Evolutionary conservation across 1,140 invertebrate species (phyloP).

Genomic region (Bombus turneri): DNA sequence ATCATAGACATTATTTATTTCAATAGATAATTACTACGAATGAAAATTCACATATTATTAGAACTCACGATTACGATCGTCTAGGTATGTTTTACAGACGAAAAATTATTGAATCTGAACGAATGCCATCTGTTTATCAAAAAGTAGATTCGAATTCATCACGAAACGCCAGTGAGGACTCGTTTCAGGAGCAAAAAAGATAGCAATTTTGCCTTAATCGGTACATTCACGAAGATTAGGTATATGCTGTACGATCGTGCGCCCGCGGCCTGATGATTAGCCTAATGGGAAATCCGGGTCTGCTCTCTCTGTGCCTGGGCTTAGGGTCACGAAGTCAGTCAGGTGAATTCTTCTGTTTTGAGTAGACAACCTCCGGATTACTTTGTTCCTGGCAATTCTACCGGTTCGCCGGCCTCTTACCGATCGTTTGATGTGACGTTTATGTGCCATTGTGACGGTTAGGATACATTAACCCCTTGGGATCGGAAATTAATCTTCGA

Average conservation of each 20-base stretch:
- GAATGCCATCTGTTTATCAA: no score
- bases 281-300: slow-evolving; percentile 63
- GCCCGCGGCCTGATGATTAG: slow-evolving; percentile 57
- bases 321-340: slow-evolving; percentile 61
- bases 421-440: slow-evolving; percentile 13
- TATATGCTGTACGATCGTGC: slow-evolving; percentile 52
- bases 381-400: slow-evolving; percentile 38
- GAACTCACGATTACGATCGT: neutral
- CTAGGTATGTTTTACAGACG: neutral
- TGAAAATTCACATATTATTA: neutral
- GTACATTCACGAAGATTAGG: slow-evolving; percentile 53
- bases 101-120: neutral
- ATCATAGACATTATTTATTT: neutral
- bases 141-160: neutral
- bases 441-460: slow-evolving; percentile 7
- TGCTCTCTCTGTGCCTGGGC: slow-evolving; percentile 37
- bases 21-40: neutral
- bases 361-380: slow-evolving; percentile 56
- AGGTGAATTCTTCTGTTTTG: slow-evolving; percentile 60
- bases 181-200: neutral
- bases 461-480: neutral
- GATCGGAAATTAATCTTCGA: slow-evolving; percentile 3
- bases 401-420: slow-evolving; percentile 29
- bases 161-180: neutral
- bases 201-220: slow-evolving; percentile 55